phyloP scores from a whole-genome alignment of 1,140 invertebrate genomes.

The Bacillus rossius region DNA sequence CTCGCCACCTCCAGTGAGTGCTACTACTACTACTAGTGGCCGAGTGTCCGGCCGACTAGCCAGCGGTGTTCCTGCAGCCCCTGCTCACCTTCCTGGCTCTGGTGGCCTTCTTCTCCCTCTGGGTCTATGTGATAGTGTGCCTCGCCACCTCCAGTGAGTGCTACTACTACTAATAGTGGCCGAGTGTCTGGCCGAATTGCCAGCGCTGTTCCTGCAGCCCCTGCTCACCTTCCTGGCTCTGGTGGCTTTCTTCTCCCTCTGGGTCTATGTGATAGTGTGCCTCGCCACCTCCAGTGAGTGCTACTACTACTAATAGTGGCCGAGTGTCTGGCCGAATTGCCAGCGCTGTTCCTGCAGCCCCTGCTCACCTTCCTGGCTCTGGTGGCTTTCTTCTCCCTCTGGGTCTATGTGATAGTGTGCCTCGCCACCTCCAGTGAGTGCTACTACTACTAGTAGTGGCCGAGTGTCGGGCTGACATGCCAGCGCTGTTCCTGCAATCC shows the following conservation, averaged over 20 bases:
- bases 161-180: no score
- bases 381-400: conserved; percentile 74
- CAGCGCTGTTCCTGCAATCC: conserved; percentile 82
- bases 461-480: no score
- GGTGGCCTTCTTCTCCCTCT: conserved; percentile 74
- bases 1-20: conserved; percentile 64
- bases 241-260: conserved; percentile 74
- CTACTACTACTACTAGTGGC: no score
- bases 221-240: conserved; percentile 77
- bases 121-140: conserved; percentile 71
- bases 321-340: no score
- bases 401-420: conserved; percentile 71
- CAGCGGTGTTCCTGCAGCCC: conserved; percentile 82
- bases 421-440: conserved; percentile 64
- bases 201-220: conserved; percentile 82
- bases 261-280: conserved; percentile 71
- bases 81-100: conserved; percentile 77
- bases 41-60: no score
- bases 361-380: conserved; percentile 77
- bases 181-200: no score
- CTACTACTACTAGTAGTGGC: no score
- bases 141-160: conserved; percentile 64
- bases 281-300: conserved; percentile 64
- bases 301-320: no score
- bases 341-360: conserved; percentile 82